These are phyloP conservation scores for Sarcophaga caerulescens DNA, from an alignment of 2,888 invertebrate species.

Conservation along the genomic window DNA sequence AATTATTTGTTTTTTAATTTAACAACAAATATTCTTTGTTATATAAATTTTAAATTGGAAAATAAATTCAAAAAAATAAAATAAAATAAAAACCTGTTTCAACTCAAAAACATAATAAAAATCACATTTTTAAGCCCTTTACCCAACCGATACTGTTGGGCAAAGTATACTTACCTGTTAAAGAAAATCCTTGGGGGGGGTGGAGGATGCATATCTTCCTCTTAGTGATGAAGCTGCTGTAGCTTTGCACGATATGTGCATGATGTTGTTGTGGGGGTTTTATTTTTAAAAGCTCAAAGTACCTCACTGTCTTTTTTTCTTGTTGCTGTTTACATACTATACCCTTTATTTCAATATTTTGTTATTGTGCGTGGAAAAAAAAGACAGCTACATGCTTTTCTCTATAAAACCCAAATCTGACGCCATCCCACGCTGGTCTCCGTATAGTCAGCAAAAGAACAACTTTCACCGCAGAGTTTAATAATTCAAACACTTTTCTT, in stretches of 20 bases:
- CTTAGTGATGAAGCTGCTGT: neutral
- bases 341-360: constrained; percentile 25
- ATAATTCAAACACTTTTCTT: constrained; percentile 6
- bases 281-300: constrained; percentile 69
- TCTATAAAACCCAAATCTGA: constrained; percentile 30
- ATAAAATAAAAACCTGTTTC: constrained; percentile 47
- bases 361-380: constrained; percentile 33
- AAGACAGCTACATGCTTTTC: constrained; percentile 75
- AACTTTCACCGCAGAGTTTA: neutral
- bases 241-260: neutral
- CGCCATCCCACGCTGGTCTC: neutral
- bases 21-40: constrained; percentile 35
- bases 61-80: constrained; percentile 27
- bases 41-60: neutral
- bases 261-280: constrained; percentile 29
- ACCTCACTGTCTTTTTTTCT: constrained; percentile 75
- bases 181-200: neutral
- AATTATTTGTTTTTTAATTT: constrained; percentile 14
- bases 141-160: constrained; percentile 83
- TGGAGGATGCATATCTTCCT: too few species aligned
- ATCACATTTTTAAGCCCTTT: constrained; percentile 74
- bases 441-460: too few species aligned
- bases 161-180: constrained; percentile 82
- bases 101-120: constrained; percentile 69
- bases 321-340: constrained; percentile 48